Base-by-base conservation (phyloP, 2,888 invertebrate genomes). In the Drosophila ustulata region DNA sequence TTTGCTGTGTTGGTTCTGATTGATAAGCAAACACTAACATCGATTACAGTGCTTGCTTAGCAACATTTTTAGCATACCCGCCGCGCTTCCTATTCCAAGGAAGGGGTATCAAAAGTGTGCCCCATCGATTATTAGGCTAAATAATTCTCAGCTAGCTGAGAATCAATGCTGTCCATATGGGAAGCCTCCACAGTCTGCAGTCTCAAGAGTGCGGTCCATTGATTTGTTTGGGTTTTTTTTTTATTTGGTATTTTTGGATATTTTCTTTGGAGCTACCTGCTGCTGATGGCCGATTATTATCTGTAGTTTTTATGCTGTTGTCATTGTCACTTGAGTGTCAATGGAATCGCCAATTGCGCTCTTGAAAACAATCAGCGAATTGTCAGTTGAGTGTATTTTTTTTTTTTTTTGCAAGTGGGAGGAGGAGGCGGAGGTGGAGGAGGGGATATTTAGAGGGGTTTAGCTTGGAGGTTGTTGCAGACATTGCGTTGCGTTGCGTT, bases 281-380 rank as follows among this genome's bases (percentile, higher is more conserved):
- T 47, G 53, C 8, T 49, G 50, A 37, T 23, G 51, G 61, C 45
- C 47, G 51, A 47, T 63, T 57, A 65, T 59, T 68, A 46, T 43
- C 11, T 63, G 37, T 52, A 34, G 34, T 32, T 39, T 47, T 18
- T 11, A n/a, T 25, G 47, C 62, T 49, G 11, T 37, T 39, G 41
- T 47, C 66, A 75, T 71, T 75, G 77, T 67, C 76, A 63, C 34
- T 53, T 45, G 57, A 66, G 72, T 77, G 75, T 72, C 75, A 77
- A 77, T 75, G 75, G 61, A 75, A 77, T 73, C 51, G 75, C 74
- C 67, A 73, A 77, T 73, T 78, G 63, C 52, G 64, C 68, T 50
- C 46, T 67, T 67, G 73, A 68, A 77, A 56, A 75, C 78, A 73
- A 75, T 72, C 77, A 53, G 66, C 73, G 47, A 68, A 56, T 63